Base-by-base conservation (phyloP, 92 coral and sea anemone genomes). In the Palythoa grandiflora region DNA sequence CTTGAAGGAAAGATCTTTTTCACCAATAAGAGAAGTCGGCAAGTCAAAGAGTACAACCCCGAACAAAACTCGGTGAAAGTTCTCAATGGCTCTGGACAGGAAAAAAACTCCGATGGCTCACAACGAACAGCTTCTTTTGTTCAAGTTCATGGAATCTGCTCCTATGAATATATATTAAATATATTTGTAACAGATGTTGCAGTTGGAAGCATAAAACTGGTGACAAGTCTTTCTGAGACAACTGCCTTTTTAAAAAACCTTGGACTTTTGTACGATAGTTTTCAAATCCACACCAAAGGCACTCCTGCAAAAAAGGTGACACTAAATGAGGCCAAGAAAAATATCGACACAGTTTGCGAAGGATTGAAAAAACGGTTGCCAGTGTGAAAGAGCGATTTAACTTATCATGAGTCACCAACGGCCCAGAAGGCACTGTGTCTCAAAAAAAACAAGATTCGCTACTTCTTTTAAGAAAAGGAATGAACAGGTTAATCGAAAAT, bases 31-130 rank as follows among this genome's bases (percentile, higher is more conserved):
- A 75, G 71, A 71, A 60, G 79, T 72, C 63, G 84, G 63, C 79
- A 88, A 74, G 88, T 83, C 13, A 83, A 38, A 72, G 80, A 54
- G 38, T 89, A 81, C 83, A 73, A 89, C 87, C 90, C 87, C 14
- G 90, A 63, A 57, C 68, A 79, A 71, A 88, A 79, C 77, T 38
- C 86, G 14, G 90, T 66, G 63, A 35, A 36, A n/a, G 89, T 87
- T 55, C 55, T 87, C 63, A 47, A 65, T 40, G 90, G 90, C 48
- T 59, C 75, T 68, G 90, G 90, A 15, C 86, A 63, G 75, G 78
- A 78, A 59, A 53, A 61, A 71, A 36, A 28, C 57, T 80, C 37
- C 50, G 86, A 87, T 78, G 90, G 86, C 73, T 76, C 90, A 68
- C 75, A 87, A 63, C 39, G 71, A 63, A 55, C 86, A 17, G 83